phyloP scores from a whole-genome alignment of 2,113 vertebrate species.

The Cottus gobio region DNA sequence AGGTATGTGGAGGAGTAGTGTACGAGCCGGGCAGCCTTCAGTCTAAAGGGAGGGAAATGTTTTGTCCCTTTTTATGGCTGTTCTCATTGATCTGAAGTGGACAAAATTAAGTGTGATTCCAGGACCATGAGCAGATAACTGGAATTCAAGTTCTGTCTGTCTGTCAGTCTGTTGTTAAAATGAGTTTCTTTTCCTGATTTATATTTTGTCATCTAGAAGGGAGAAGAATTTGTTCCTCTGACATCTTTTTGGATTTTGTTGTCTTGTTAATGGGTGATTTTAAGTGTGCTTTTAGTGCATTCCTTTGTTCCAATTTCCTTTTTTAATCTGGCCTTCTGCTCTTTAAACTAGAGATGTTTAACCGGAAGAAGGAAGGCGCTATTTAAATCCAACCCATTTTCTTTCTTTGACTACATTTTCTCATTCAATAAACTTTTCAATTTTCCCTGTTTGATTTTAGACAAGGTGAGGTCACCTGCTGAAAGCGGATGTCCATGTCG shows the following conservation, averaged over 20 bases:
- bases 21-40: neutral
- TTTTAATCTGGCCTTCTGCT: neutral
- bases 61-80: neutral
- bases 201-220: neutral
- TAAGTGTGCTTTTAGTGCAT: neutral
- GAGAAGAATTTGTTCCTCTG: too few relatives aligned
- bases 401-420: neutral
- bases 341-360: neutral
- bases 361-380: neutral
- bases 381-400: neutral
- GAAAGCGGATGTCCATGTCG: conserved; percentile 95
- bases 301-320: neutral
- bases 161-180: neutral
- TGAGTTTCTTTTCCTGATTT: neutral
- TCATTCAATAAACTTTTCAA: too few relatives aligned
- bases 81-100: neutral
- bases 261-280: neutral
- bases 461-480: conserved; percentile 85
- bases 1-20: neutral
- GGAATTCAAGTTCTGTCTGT: neutral
- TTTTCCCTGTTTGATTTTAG: neutral
- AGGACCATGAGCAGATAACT: neutral
- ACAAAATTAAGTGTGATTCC: neutral
- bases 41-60: neutral
- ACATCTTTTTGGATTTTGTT: neutral